Evolutionary conservation across 2,797 vertebrate genomes (phyloP).

Genomic region (Falco peregrinus): DNA sequence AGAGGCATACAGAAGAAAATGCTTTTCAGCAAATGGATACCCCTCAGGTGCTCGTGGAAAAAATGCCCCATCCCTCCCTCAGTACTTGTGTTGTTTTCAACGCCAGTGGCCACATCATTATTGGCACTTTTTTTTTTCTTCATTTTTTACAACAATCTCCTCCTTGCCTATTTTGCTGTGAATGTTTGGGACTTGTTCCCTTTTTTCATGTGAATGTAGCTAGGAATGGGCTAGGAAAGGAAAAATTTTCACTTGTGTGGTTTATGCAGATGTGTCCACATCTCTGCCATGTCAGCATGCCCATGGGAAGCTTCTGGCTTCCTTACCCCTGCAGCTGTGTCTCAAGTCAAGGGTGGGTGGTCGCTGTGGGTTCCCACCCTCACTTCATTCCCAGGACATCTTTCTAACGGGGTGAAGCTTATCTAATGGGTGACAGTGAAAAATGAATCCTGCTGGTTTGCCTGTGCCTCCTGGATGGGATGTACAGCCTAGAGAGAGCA

Average conservation of each 20-base stretch:
- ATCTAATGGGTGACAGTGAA: background rate
- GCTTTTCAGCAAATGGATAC: background rate
- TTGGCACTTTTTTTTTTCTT: background rate
- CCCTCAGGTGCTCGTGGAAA: background rate
- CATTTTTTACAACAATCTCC: background rate
- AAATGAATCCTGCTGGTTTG: background rate
- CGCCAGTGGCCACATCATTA: background rate
- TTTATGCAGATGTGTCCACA: background rate
- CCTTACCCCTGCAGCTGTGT: background rate
- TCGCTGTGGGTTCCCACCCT: background rate
- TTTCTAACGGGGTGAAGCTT: background rate
- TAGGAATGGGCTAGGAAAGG: background rate
- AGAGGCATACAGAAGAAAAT: background rate
- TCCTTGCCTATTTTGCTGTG: background rate
- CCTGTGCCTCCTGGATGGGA: background rate
- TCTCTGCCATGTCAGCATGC: background rate
- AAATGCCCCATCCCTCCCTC: background rate
- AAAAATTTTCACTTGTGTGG: background rate
- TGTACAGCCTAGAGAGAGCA: background rate
- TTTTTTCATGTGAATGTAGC: background rate
- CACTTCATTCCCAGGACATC: background rate
- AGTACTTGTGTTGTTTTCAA: background rate
- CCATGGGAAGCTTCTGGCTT: background rate
- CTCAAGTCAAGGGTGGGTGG: background rate
- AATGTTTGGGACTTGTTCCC: background rate